phyloP scores from a whole-genome alignment of 1,140 invertebrate genomes.

The Stegodyphus mimosarum region DNA sequence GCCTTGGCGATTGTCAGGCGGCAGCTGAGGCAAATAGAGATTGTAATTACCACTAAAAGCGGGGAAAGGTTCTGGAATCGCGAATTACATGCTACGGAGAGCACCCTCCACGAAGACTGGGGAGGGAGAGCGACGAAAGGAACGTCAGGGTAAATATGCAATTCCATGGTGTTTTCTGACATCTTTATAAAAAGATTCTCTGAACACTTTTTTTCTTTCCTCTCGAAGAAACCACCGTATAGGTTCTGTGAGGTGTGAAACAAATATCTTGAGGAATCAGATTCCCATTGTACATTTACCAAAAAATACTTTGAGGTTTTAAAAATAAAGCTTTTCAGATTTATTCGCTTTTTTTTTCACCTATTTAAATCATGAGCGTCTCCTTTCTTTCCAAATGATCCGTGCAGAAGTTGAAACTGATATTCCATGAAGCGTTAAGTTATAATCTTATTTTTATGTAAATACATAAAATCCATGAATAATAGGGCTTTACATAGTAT shows the following conservation, averaged over 20 bases:
- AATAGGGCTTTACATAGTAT: too few species aligned
- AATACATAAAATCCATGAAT: background rate
- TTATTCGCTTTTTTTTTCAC: too few species aligned
- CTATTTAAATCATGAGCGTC: background rate
- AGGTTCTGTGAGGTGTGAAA: constrained; percentile 25
- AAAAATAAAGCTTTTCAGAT: too few species aligned
- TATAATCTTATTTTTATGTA: constrained; percentile 30
- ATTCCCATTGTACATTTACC: constrained; percentile 26
- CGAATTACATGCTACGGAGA: constrained; percentile 49
- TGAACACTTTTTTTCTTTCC: background rate
- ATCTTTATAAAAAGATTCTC: constrained; percentile 17
- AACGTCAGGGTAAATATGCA: constrained; percentile 10
- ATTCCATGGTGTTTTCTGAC: constrained; percentile 19
- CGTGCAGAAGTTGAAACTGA: background rate
- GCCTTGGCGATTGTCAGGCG: too few species aligned
- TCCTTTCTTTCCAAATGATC: constrained; percentile 28
- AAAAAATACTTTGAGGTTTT: background rate
- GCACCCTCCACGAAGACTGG: constrained; percentile 17
- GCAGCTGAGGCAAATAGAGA: too few species aligned
- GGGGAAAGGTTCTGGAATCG: constrained; percentile 11
- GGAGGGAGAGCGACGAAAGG: background rate
- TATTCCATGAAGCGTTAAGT: constrained; percentile 12
- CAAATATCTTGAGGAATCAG: constrained; percentile 24
- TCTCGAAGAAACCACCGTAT: background rate
- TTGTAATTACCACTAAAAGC: too few species aligned